Conservation (phyloP, 2,113 vertebrate species). For the Procavia capensis region DNA sequence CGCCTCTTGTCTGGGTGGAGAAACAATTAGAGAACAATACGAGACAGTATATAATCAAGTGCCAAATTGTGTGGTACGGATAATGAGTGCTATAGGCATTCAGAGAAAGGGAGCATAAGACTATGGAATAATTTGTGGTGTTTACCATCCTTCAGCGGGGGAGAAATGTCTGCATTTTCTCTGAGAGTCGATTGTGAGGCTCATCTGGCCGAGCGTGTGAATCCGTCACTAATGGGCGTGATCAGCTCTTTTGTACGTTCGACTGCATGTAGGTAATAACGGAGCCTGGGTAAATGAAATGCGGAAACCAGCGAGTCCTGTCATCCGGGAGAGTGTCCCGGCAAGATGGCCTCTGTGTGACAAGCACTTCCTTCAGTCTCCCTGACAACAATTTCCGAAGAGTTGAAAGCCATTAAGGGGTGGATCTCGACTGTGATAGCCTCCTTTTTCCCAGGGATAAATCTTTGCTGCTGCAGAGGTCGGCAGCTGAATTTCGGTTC, state of each 20-base stretch:
- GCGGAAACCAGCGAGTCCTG: slow-evolving; percentile 41
- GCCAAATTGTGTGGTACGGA: slow-evolving; percentile 25
- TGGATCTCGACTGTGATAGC: slow-evolving; percentile 68
- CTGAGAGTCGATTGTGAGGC: slow-evolving; percentile 50
- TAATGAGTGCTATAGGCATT: slow-evolving; percentile 51
- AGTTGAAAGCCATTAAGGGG: slow-evolving; percentile 70
- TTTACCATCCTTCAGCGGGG: too few species aligned
- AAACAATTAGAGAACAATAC: slow-evolving; percentile 76
- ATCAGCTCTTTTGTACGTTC: slow-evolving; percentile 44
- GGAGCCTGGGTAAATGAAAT: slow-evolving; percentile 6
- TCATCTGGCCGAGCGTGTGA: slow-evolving; percentile 15
- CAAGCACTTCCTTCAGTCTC: slow-evolving; percentile 66
- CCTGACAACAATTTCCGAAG: slow-evolving; percentile 76
- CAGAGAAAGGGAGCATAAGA: neutral
- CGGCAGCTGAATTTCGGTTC: slow-evolving; percentile 62
- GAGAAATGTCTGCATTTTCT: slow-evolving; percentile 31
- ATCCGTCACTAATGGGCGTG: slow-evolving; percentile 45
- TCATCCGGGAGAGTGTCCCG: neutral
- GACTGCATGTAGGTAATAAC: neutral
- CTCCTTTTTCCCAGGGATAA: slow-evolving; percentile 72
- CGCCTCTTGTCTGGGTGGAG: slow-evolving; percentile 71
- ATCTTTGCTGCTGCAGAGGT: slow-evolving; percentile 67
- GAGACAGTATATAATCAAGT: slow-evolving; percentile 70
- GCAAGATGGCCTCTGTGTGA: slow-evolving; percentile 51
- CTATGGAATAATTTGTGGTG: neutral